Conservation (phyloP, 2,888 invertebrate species). For the Latrodectus hesperus region DNA sequence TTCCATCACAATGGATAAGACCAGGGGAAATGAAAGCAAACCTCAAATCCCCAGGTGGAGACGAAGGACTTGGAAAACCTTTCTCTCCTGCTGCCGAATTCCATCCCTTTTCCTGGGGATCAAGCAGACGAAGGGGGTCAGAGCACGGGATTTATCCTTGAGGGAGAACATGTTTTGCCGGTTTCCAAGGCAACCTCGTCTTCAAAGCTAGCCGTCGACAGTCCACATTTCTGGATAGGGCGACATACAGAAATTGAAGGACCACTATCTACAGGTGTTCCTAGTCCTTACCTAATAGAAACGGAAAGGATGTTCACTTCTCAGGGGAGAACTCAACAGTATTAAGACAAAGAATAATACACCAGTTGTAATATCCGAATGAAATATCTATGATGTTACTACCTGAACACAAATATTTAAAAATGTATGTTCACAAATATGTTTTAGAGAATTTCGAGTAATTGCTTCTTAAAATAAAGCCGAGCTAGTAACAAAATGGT, state of each 20-base stretch:
- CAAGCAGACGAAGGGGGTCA: slow-evolving; percentile 23
- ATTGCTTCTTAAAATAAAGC: too few relatives aligned
- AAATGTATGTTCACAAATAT: too few relatives aligned
- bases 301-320: too few relatives aligned
- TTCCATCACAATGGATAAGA: slow-evolving; percentile 67
- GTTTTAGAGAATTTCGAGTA: too few relatives aligned
- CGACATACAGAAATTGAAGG: not conserved
- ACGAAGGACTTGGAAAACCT: slow-evolving; percentile 60
- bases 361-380: too few relatives aligned
- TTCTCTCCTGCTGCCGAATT: slow-evolving; percentile 28
- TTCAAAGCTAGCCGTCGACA: slow-evolving; percentile 32
- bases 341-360: not conserved
- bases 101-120: slow-evolving; percentile 19
- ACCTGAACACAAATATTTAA: too few relatives aligned
- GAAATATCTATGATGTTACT: too few relatives aligned
- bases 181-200: slow-evolving; percentile 38
- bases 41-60: slow-evolving; percentile 67
- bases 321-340: not conserved
- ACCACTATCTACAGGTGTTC: not conserved
- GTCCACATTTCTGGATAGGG: not conserved
- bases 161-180: slow-evolving; percentile 33
- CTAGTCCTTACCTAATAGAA: not conserved
- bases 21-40: slow-evolving; percentile 70
- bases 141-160: slow-evolving; percentile 56
- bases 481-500: too few relatives aligned